Evolutionary conservation across 2,797 vertebrate species (phyloP), one percentile per base, ranked within the genome.

Genomic region (Clarias pachynema): DNA sequence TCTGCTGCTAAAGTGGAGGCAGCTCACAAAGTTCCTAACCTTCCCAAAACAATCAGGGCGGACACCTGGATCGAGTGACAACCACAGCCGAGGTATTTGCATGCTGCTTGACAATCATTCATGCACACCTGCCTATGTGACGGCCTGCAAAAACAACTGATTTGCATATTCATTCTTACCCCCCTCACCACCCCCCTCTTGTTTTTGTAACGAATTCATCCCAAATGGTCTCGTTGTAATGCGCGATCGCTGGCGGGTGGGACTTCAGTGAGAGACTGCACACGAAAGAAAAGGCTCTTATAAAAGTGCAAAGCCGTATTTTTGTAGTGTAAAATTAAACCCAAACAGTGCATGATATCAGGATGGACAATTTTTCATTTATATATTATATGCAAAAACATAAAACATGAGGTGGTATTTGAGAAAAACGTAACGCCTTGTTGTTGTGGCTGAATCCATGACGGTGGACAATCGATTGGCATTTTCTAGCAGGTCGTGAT

Each of bases 121-220:
- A 88, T 62, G 78, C 85, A 40, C 89, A 90, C 87, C 86, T 87
- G 87, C 75, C 56, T 87, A 74, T 86, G 87, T 62, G 85, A 84
- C 20, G 73, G 85, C 86, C 70, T 56, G 68, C 73, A 84, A 86
- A 81, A 88, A 88, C 86, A 89, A 63, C 44, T 18, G 24, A 73
- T 87, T 78, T 87, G 79, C 79, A 83, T 59, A 81, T 86, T 85
- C 77, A 69, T 16, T 53, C 34, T 72, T 20, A 65, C 16, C 40
- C 34, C 20, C 57, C 75, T 29, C 65, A 68, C 26, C 29, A 68
- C 65, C 15, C 15, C 31, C 34, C 0, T 26, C 75, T 60, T 79
- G 78, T 65, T 80, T 80, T 65, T 79, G 65, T 49, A 70, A 62
- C 24, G 18, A 31, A 75, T 49, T 69, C 78, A 44, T 79, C 78